A percentile compares a stretch with the other conserved stretches of the same genome.
phyloP scores from a whole-genome alignment of 1,140 invertebrate genomes.

The Mycetomoellerius zeteki region DNA sequence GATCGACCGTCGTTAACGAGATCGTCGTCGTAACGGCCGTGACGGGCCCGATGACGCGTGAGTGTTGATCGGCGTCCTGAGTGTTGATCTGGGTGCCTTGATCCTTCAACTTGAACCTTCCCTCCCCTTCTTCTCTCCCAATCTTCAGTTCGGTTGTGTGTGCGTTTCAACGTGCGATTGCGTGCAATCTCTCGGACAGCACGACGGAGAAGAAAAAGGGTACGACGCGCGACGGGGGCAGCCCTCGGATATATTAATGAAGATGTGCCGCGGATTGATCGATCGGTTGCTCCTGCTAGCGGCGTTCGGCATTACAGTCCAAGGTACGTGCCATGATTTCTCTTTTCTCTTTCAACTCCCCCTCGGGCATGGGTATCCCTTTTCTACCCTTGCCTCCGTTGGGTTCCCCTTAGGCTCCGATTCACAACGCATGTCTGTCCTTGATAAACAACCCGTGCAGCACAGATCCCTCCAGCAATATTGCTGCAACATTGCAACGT shows the following conservation, averaged over 20 bases:
- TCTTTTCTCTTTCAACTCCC: neutral
- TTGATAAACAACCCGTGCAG: too few species aligned
- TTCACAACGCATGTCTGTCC: too few species aligned
- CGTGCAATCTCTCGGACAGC: neutral
- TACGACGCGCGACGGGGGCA: slow-evolving; percentile 42
- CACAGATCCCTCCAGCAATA: too few species aligned
- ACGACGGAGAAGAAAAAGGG: slow-evolving; percentile 18
- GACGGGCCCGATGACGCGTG: slow-evolving; percentile 35
- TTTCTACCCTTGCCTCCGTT: neutral
- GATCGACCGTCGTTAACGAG: slow-evolving; percentile 31
- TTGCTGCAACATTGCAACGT: too few species aligned
- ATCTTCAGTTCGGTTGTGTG: neutral
- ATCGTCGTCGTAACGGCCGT: neutral
- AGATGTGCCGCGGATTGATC: slow-evolving; percentile 61
- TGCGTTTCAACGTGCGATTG: slow-evolving; percentile 17
- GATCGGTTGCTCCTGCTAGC: slow-evolving; percentile 59
- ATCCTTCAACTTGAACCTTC: too few species aligned
- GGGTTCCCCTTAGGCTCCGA: neutral
- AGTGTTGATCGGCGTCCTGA: slow-evolving; percentile 42
- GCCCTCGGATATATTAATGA: slow-evolving; percentile 61
- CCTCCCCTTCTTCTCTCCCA: neutral
- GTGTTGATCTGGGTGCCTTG: slow-evolving; percentile 27
- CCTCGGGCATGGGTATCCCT: neutral
- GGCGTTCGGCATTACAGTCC: slow-evolving; percentile 56
- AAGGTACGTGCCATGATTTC: slow-evolving; percentile 47